Conservation (phyloP, 2,113 vertebrate genomes). For the Nycticebus coucang region DNA sequence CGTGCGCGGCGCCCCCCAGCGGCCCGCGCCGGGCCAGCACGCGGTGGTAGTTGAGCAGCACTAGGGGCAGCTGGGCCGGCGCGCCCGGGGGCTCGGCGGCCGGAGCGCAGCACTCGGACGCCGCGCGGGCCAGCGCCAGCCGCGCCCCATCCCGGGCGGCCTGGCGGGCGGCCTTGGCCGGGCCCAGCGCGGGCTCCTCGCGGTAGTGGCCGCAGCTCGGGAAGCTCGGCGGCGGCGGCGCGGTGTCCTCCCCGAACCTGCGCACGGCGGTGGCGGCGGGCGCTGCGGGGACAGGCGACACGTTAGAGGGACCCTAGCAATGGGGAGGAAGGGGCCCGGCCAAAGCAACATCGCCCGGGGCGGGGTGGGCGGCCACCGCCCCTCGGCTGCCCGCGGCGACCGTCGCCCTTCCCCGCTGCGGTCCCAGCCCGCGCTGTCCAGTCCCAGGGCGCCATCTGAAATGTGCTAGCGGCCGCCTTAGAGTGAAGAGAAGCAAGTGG, state of each 20-base stretch:
- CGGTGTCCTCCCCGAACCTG: conserved; percentile 67
- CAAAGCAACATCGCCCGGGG: rapidly evolving
- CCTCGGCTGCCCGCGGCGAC: background rate
- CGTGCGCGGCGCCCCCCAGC: conserved; percentile 84
- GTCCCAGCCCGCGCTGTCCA: background rate
- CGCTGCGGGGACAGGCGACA: conserved; percentile 70
- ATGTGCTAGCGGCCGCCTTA: background rate
- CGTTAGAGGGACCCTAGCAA: conserved; percentile 13
- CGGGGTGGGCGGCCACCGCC: background rate
- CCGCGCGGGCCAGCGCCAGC: conserved; percentile 45
- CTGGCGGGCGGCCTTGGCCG: conserved; percentile 58
- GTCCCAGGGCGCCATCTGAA: rapidly evolving
- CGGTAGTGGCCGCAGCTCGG: conserved; percentile 76
- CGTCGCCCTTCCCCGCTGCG: rapidly evolving
- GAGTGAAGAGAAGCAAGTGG: background rate
- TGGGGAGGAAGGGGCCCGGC: background rate
- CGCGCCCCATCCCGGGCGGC: conserved; percentile 59
- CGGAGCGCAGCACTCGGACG: conserved; percentile 66
- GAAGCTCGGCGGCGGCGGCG: conserved; percentile 66
- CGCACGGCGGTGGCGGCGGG: conserved; percentile 54
- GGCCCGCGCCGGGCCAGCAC: conserved; percentile 89
- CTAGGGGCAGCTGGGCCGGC: conserved; percentile 86
- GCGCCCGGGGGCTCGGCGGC: conserved; percentile 73
- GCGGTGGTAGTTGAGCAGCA: conserved; percentile 92
- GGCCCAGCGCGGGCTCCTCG: conserved; percentile 61